These are phyloP conservation scores for Bovichtus diacanthus DNA, from an alignment of 2,797 vertebrate genomes.

Conservation along the genomic window DNA sequence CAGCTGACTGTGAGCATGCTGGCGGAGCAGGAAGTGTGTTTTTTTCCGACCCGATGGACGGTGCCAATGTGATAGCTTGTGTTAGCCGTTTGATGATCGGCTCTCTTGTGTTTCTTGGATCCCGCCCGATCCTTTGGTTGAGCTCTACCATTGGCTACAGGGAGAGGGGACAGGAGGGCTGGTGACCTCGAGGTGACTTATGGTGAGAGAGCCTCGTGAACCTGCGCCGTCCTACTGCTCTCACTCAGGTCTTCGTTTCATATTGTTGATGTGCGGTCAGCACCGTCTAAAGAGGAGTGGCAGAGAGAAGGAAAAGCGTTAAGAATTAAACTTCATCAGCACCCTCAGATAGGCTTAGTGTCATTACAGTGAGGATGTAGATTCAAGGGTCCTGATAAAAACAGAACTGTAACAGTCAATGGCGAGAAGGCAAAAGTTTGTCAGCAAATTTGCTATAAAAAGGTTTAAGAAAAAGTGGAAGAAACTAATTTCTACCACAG, in stretches of 20 bases:
- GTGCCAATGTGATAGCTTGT: conserved; percentile 64
- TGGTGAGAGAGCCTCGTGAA: conserved; percentile 74
- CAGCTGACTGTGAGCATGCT: conserved; percentile 48
- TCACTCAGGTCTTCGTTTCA: conserved; percentile 83
- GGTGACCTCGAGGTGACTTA: conserved; percentile 72
- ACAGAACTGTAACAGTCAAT: background rate
- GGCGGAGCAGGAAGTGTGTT: conserved; percentile 63
- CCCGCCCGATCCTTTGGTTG: conserved; percentile 65
- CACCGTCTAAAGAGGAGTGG: conserved; percentile 87
- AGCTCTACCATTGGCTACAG: conserved; percentile 76
- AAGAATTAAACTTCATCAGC: background rate
- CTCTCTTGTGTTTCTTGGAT: conserved; percentile 64
- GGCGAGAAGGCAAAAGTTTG: background rate
- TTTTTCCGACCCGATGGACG: conserved; percentile 49
- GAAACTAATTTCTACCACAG: background rate
- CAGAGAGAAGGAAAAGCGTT: conserved; percentile 1
- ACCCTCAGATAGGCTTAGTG: background rate
- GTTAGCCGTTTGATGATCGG: conserved; percentile 60
- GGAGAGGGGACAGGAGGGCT: conserved; percentile 61
- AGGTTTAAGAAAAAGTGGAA: background rate
- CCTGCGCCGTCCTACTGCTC: conserved; percentile 81
- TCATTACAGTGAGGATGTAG: background rate
- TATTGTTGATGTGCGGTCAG: conserved; percentile 98
- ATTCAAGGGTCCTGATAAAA: background rate
- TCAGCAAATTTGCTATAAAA: background rate